phyloP scores from a whole-genome alignment of 2,797 vertebrate species.

The Pantherophis vulpinus region DNA sequence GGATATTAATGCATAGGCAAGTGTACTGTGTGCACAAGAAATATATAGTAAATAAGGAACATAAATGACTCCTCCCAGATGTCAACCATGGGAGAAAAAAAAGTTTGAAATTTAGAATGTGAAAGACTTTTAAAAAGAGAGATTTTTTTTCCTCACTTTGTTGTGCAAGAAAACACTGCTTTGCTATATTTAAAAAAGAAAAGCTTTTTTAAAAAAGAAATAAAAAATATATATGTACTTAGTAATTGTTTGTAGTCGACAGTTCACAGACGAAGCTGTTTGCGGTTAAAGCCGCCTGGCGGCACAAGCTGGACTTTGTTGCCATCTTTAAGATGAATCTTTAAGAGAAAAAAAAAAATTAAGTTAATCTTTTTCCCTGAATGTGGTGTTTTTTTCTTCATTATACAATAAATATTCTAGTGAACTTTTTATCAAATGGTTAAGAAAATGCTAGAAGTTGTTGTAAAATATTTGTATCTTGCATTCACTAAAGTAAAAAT shows the following conservation, averaged over 20 bases:
- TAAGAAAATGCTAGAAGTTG: conserved; percentile 98
- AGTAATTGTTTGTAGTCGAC: conserved; percentile 98
- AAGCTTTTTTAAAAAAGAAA: conserved; percentile 88
- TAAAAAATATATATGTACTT: conserved; percentile 90
- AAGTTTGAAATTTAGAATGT: conserved; percentile 85
- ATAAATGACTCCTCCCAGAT: conserved; percentile 74
- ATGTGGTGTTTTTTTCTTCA: conserved; percentile 98
- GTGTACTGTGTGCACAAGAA: conserved; percentile 78
- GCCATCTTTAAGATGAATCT: conserved; percentile 93
- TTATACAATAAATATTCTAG: conserved; percentile 98
- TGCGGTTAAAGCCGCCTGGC: conserved; percentile 94
- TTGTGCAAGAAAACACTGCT: conserved; percentile 96
- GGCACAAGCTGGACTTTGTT: conserved; percentile 99
- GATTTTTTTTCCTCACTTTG: conserved; percentile 86
- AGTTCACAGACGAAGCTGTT: conserved; percentile 95
- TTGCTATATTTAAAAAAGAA: conserved; percentile 85
- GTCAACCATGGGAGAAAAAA: conserved; percentile 70
- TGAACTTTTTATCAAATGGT: conserved; percentile 99
- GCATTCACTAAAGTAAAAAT: conserved; percentile 97
- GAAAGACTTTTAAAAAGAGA: conserved; percentile 76
- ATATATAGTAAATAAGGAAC: conserved; percentile 85
- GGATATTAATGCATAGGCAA: conserved; percentile 65
- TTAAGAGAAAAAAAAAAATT: conserved; percentile 79
- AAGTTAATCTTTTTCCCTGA: conserved; percentile 93
- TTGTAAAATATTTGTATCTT: conserved; percentile 99